A percentile compares a stretch with the other conserved stretches of the same genome.
Conservation (phyloP, 35 echinoderm and acorn worm genomes). For the Lytechinus variegatus region DNA sequence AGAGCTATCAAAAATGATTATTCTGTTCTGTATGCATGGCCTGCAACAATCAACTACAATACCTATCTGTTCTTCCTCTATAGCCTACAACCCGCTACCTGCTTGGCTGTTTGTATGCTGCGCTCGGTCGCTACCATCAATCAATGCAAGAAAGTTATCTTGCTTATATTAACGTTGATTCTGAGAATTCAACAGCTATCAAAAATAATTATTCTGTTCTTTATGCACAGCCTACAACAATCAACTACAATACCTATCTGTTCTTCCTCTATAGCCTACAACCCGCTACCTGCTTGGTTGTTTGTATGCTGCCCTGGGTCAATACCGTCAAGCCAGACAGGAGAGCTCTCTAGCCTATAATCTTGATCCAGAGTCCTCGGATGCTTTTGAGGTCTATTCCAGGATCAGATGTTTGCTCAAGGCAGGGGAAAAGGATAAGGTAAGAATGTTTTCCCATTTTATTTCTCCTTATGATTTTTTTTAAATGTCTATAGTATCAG, state of each 20-base stretch:
- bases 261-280: slow-evolving; percentile 59
- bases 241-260: too few relatives aligned
- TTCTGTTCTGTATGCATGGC: too few relatives aligned
- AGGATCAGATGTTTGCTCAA: slow-evolving; percentile 64
- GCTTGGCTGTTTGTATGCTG: slow-evolving; percentile 69
- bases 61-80: neutral
- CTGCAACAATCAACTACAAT: too few relatives aligned
- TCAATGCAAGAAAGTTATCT: slow-evolving; percentile 63
- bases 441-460: neutral
- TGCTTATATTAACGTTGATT: slow-evolving; percentile 11
- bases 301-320: slow-evolving; percentile 52
- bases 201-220: too few relatives aligned
- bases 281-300: slow-evolving; percentile 75
- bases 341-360: slow-evolving; percentile 68
- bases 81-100: slow-evolving; percentile 78
- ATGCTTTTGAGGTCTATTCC: slow-evolving; percentile 45
- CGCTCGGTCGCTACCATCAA: slow-evolving; percentile 38
- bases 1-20: too few relatives aligned
- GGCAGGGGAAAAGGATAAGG: neutral
- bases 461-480: too few relatives aligned
- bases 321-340: slow-evolving; percentile 59
- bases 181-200: too few relatives aligned
- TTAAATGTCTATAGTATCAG: too few relatives aligned
- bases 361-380: slow-evolving; percentile 57
- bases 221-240: too few relatives aligned